Conservation (phyloP, 1,140 invertebrate genomes). For the Plectus sambesii region DNA sequence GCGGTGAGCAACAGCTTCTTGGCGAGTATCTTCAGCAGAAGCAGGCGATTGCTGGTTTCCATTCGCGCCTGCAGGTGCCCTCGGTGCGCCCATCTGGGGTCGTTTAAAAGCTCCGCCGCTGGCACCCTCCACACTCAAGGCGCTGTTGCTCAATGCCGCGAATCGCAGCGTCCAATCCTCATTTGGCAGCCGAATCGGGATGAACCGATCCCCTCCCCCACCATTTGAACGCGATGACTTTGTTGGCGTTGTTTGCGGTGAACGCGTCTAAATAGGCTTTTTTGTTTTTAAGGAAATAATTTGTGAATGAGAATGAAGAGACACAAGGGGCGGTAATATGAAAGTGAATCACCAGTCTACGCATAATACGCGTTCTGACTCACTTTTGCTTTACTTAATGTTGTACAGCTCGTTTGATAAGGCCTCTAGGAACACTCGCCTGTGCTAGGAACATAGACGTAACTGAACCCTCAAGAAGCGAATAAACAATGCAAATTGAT, state of each 20-base stretch:
- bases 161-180: conserved; percentile 32
- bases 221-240: conserved; percentile 37
- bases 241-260: conserved; percentile 34
- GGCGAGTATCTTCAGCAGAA: conserved; percentile 28
- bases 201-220: conserved; percentile 32
- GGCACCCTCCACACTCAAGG: conserved; percentile 12
- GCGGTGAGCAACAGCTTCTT: conserved; percentile 35
- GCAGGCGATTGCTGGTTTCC: neutral
- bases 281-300: no score
- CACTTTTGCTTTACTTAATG: no score
- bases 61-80: neutral
- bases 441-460: no score
- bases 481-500: no score
- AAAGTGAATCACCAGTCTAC: no score
- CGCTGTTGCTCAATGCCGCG: conserved; percentile 10
- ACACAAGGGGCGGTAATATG: no score
- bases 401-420: no score
- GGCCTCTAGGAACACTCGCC: no score
- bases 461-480: no score
- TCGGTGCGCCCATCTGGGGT: conserved; percentile 11
- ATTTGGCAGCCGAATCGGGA: conserved; percentile 18
- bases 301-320: no score
- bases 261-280: conserved; percentile 29
- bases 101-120: conserved; percentile 26
- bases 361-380: no score